Evolutionary conservation across 2,888 invertebrate species (phyloP), one percentile per base, ranked within the genome.

Genomic region (Synergus laeviventris): DNA sequence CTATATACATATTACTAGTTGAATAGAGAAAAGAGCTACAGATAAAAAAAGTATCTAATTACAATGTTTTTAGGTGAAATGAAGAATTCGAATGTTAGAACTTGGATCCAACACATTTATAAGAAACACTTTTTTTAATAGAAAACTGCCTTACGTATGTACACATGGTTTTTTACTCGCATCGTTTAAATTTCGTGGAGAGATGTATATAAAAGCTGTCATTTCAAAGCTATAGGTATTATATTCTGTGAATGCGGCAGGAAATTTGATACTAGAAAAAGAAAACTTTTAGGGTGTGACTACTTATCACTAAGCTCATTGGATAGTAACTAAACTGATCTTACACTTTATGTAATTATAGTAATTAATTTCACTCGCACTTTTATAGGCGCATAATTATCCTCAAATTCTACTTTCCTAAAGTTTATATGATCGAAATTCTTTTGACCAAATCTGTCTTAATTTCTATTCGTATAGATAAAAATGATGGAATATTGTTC

Each of bases 201-300:
- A 42, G 21, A 21, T 42, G n/a, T 31, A 31, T 64, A 66, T 66
- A 45, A 45, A 66, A 66, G 66, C 66, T 39, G 39, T 8, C 42
- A 42, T 42, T 66, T 45, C 8, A 14, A 42, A 66, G 39, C 66
- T 12, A 66, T 18, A 66, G 39, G 39, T 38, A n/a, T 38, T 38
- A 31, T 31, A 31, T 64, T 21, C 42, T 45, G 39, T 66, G 66
- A 66, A 66, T 66, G 66, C 66, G 66, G 66, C 66, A 66, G 66
- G 66, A 66, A 16, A 45, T 16, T 24, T 66, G 21, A 66, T 66
- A 45, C 24, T 14, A 21, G 8, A 66, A 66, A 45, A 45, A 45
- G 1, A 3, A 64, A 64, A 42, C n/a, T 21, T 42, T 64, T 42
- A 39, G 38, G 42, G 4, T 42, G 64, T 64, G 38, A 39, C 38